These are phyloP conservation scores for Rhyacophila brunnea DNA, from an alignment of 1,140 invertebrate species.

Conservation along the genomic window DNA sequence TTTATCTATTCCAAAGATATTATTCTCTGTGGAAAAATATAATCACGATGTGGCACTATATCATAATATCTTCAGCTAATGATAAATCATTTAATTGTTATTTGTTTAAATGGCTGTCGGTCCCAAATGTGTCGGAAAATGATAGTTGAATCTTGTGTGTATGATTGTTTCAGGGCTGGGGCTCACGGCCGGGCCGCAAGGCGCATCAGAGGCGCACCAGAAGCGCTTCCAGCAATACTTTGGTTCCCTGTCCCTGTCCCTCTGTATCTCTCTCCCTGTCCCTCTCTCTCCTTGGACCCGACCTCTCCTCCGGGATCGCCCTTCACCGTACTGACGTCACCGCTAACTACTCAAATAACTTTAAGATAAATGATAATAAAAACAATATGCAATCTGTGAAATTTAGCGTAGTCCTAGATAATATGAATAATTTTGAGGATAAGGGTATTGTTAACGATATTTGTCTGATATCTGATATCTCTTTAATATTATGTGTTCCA, in stretches of 20 bases:
- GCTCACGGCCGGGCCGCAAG: conserved; percentile 50
- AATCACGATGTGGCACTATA: too few species aligned
- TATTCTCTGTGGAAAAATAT: too few species aligned
- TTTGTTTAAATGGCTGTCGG: too few species aligned
- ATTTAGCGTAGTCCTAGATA: conserved; percentile 56
- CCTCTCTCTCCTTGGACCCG: conserved; percentile 16
- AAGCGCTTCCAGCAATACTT: conserved; percentile 33
- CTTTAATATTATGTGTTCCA: conserved; percentile 60
- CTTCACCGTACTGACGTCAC: conserved; percentile 39
- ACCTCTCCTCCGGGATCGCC: conserved; percentile 23
- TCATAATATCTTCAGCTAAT: too few species aligned
- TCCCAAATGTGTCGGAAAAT: too few species aligned
- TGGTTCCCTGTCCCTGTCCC: conserved; percentile 25
- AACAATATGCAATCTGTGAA: conserved; percentile 68
- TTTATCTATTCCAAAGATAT: too few species aligned
- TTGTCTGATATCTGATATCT: conserved; percentile 64
- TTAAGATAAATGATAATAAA: conserved; percentile 58
- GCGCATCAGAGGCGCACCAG: conserved; percentile 46
- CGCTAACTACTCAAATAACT: conserved; percentile 58
- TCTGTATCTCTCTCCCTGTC: conserved; percentile 10
- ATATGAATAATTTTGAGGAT: conserved; percentile 57
- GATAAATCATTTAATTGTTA: too few species aligned
- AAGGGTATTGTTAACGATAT: conserved; percentile 54
- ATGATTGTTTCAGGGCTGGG: conserved; percentile 51
- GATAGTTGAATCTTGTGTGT: too few species aligned